Evolutionary conservation across 2,113 vertebrate species (phyloP).

Genomic region (Sturnira hondurensis): DNA sequence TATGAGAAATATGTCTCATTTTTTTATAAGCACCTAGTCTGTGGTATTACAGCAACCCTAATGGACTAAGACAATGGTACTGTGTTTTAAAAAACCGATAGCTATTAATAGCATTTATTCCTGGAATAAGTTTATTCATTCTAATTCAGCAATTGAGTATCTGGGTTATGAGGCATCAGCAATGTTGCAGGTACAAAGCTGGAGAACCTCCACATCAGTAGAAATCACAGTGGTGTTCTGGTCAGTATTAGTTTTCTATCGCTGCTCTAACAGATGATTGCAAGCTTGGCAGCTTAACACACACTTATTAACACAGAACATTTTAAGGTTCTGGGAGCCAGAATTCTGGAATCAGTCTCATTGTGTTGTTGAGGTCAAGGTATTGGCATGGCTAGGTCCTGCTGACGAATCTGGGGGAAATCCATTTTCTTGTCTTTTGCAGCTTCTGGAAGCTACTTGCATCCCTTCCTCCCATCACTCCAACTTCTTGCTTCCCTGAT

Average conservation of each 20-base stretch:
- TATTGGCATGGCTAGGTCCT: background rate
- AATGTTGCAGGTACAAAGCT: background rate
- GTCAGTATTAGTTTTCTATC: background rate
- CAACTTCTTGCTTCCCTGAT: background rate
- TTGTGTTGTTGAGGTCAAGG: background rate
- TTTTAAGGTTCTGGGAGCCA: background rate
- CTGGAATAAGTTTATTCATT: background rate
- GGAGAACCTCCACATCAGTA: background rate
- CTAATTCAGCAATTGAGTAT: background rate
- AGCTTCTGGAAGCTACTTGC: no score
- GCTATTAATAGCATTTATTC: background rate
- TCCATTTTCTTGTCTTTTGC: background rate
- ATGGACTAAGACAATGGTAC: background rate
- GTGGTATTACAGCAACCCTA: background rate
- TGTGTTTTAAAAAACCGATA: slow-evolving; percentile 6
- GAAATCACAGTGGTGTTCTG: no score
- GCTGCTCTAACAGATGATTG: background rate
- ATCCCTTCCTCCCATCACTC: background rate
- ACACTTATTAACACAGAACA: background rate
- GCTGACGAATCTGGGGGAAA: background rate
- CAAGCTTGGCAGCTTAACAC: background rate
- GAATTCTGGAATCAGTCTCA: background rate
- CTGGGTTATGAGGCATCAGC: background rate
- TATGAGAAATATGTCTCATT: background rate
- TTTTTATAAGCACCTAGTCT: background rate